Percentiles rank a stretch among this genome's conserved stretches.
phyloP scores from a whole-genome alignment of 2,113 vertebrate genomes.

The Coregonus clupeaformis region DNA sequence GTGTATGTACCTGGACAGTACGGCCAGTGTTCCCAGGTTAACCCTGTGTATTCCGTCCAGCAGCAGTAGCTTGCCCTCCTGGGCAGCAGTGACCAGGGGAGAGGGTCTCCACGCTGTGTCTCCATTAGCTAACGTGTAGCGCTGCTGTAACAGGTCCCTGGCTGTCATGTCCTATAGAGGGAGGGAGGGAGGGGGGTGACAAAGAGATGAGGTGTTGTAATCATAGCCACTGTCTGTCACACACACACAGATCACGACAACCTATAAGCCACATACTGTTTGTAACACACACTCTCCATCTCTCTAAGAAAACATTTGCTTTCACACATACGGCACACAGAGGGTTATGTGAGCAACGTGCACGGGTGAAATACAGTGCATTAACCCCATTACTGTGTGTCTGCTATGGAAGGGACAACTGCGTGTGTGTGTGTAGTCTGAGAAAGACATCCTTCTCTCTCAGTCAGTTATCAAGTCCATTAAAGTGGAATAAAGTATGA shows the following conservation, averaged over 20 bases:
- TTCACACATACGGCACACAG: too few species aligned
- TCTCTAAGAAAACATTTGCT: too few species aligned
- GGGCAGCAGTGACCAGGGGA: constrained; percentile 86
- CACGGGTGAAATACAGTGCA: too few species aligned
- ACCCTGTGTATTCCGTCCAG: constrained; percentile 93
- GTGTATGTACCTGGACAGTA: constrained; percentile 85
- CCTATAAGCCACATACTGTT: too few species aligned
- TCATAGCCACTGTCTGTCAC: not conserved
- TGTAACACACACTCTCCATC: too few species aligned
- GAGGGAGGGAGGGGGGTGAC: too few species aligned
- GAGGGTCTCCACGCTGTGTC: constrained; percentile 95
- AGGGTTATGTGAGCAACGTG: too few species aligned
- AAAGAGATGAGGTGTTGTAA: not conserved
- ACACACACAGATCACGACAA: too few species aligned
- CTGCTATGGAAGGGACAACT: too few species aligned
- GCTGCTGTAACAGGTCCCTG: constrained; percentile 91
- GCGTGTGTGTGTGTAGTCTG: too few species aligned
- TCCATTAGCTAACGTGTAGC: constrained; percentile 90
- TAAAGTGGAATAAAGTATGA: not conserved
- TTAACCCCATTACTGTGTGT: too few species aligned
- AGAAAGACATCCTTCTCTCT: too few species aligned
- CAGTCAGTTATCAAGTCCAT: not conserved
- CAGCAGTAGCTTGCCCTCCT: constrained; percentile 88
- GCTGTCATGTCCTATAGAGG: constrained; percentile 91
- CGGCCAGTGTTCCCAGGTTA: constrained; percentile 88